Evolutionary conservation across 1,140 invertebrate genomes (phyloP), one percentile per base, ranked within the genome.

Genomic region (Psix sp.): DNA sequence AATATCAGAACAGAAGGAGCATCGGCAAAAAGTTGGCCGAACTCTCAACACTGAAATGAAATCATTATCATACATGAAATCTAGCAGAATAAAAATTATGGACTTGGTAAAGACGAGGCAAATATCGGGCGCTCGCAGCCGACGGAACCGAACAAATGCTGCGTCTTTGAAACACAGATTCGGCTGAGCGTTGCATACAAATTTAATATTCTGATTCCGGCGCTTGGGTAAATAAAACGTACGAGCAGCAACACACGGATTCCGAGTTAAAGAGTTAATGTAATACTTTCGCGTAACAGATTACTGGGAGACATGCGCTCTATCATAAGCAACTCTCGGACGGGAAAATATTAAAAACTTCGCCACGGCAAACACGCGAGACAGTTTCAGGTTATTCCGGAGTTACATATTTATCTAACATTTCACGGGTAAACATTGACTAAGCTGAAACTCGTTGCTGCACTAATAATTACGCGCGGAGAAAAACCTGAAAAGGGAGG

Each of bases 321-420:
- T 38, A 42, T 40, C 24, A 18, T 17, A 29, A 54, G 13, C 14
- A 29, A 31, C 20, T 54, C 13, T 9, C 26, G 26, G 26, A 16
- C 13, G 17, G n/a, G 21, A 42, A 40, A 54, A 39, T 39, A 24
- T 39, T 38, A 39, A 0, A 39, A 39, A 52, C 10, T 46, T 29
- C n/a, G 21, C 9, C 13, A 26, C 3, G 14, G 5, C 24, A 14
- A 46, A 46, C 24, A 31, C 43, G 11, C 21, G 18, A 3, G 39
- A 42, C 10, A 29, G 18, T 45, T 29, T 29, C 21, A 6, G 3
- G n/a, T 29, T 29, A n/a, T n/a, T 7, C 26, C 39, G 39, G 9
- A 46, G 26, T 42, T 21, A 42, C 18, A 10, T 42, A 21, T 42
- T 42, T 42, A 21, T 39, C 14, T 10, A 29, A n/a, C 7, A 29